Conservation (phyloP, 2,113 vertebrate genomes). For the Sialia sialis region DNA sequence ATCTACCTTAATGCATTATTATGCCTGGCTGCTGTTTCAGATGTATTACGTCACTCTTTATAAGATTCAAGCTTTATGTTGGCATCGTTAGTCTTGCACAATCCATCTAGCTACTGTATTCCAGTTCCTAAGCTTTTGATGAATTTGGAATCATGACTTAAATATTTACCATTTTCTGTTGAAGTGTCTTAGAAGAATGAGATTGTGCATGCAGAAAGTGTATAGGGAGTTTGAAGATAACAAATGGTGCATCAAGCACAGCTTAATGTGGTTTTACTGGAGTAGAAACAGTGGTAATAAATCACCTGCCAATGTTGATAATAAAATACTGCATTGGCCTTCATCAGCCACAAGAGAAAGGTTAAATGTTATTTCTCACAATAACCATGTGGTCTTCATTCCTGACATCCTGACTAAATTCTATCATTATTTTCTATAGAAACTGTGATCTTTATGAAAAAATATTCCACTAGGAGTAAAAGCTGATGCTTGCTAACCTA, state of each 20-base stretch:
- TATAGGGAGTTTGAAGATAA: conserved; percentile 70
- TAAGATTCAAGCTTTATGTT: conserved; percentile 40
- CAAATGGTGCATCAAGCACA: conserved; percentile 74
- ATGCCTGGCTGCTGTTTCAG: conserved; percentile 46
- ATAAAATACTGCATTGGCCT: conserved; percentile 78
- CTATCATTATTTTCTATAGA: conserved; percentile 70
- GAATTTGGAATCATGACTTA: conserved; percentile 65
- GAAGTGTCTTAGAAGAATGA: conserved; percentile 40
- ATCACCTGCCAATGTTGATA: conserved; percentile 81
- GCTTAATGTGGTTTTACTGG: conserved; percentile 81
- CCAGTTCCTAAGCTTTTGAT: conserved; percentile 46
- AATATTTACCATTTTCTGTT: conserved; percentile 69
- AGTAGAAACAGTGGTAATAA: conserved; percentile 81
- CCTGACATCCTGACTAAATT: conserved; percentile 72
- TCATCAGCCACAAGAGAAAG: conserved; percentile 75
- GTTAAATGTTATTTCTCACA: conserved; percentile 79
- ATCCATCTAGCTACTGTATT: conserved; percentile 46
- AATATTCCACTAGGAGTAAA: conserved; percentile 47
- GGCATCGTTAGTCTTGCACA: conserved; percentile 46
- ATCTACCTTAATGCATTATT: conserved; percentile 37
- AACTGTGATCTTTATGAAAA: conserved; percentile 65
- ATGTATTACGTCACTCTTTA: conserved; percentile 43
- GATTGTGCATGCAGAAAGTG: conserved; percentile 76
- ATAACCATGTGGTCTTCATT: conserved; percentile 76
- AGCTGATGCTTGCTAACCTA: not conserved